These are phyloP conservation scores for Pantala flavescens DNA, from an alignment of 1,140 invertebrate genomes.

Conservation along the genomic window DNA sequence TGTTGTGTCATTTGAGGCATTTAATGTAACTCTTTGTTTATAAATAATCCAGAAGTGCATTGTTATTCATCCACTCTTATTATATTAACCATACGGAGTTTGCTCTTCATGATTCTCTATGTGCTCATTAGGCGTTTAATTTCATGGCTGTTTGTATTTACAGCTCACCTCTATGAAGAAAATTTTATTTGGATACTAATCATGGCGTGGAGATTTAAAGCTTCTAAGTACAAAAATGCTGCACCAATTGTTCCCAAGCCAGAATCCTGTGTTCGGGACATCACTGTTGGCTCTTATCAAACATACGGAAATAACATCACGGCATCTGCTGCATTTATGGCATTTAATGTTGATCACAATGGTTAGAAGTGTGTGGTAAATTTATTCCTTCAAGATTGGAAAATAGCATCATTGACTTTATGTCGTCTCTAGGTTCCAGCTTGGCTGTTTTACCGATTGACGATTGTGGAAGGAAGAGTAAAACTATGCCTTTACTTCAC, in stretches of 20 bases:
- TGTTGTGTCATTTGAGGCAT: neutral
- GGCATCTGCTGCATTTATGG: constrained; percentile 83
- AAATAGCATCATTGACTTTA: neutral
- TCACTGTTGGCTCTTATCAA: constrained; percentile 80
- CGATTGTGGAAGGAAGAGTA: constrained; percentile 75
- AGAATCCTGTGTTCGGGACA: constrained; percentile 79
- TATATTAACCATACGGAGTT: too few relatives aligned
- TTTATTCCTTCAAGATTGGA: constrained; percentile 6
- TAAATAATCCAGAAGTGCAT: too few relatives aligned
- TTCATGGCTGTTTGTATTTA: too few relatives aligned
- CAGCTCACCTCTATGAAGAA: too few relatives aligned
- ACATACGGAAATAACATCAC: constrained; percentile 90
- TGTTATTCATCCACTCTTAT: too few relatives aligned
- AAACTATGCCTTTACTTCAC: constrained; percentile 71
- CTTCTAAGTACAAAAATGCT: constrained; percentile 94
- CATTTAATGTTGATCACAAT: constrained; percentile 81
- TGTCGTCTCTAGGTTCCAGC: constrained; percentile 55
- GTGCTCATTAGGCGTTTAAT: too few relatives aligned
- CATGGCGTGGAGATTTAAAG: constrained; percentile 93
- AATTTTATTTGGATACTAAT: constrained; percentile 26
- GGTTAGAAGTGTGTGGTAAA: constrained; percentile 30
- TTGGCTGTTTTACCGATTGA: constrained; percentile 75
- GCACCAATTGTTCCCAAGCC: constrained; percentile 84
- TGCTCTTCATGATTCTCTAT: too few relatives aligned
- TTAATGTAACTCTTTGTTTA: too few relatives aligned